Base-by-base conservation (phyloP, 2,888 invertebrate genomes). In the Sceliomorpha sp. region DNA sequence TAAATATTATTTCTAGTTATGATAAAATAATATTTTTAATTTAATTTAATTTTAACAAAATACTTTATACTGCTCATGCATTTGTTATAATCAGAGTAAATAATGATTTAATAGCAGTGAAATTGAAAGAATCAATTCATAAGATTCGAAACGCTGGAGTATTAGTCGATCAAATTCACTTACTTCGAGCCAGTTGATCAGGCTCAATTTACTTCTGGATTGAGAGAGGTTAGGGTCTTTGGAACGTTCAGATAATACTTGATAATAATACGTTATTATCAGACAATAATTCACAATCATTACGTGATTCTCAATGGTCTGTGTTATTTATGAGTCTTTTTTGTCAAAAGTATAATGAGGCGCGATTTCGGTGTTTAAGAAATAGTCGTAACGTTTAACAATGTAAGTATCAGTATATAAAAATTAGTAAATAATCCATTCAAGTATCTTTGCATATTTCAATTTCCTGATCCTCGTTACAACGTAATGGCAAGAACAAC, bases 141-240 rank as follows among this genome's bases (percentile, higher is more conserved):
- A 37, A 2, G 20, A 32, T 15, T 37, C 45, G 24, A 39, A 45
- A 56, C 20, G 37, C 45, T 44, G 37, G 44, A 56, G 37, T 45
- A 37, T 8, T 37, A 24, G 36, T 44, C 56, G 37, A 39, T 37
- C 45, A 32, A 45, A 56, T 56, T 56, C 45, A 27, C 37, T 56
- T 56, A 39, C 37, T 15, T 56, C 44, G 44, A 24, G 36, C 29
- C 13, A 55, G 36, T 56, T 56, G 8, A 31, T 53, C 42, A 40
- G 13, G 12, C 31, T 15, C 10, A 51, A 60, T 50, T 51, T 29
- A 51, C 31, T 51, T 50, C 42, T 29, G 32, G 29, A 51, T 48
- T 60, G 60, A 27, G 60, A 17, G 44, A 50, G 51, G 48, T 60
- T 58, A 58, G 47, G 47, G 48, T 47, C 40, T 31, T 42, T 32